Conservation (phyloP, 2,888 invertebrate species). For the Ectemnius cavifrons region DNA sequence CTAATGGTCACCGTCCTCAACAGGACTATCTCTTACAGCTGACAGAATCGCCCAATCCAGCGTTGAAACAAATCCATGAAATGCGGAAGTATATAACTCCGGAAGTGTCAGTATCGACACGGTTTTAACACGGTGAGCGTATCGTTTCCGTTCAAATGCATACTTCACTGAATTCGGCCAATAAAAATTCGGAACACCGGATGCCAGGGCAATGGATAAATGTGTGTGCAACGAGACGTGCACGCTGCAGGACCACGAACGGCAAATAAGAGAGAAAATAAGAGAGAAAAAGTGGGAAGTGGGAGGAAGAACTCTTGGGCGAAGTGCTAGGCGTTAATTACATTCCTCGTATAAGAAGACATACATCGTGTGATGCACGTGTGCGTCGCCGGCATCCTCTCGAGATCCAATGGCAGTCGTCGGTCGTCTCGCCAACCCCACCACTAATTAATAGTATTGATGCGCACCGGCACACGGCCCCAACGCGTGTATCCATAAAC, state of each 20-base stretch:
- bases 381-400: constrained; percentile 13
- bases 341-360: constrained; percentile 15
- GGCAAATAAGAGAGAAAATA: background rate
- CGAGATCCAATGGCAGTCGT: constrained; percentile 17
- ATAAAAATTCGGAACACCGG: background rate
- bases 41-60: no score
- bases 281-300: background rate
- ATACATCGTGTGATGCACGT: background rate
- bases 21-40: no score
- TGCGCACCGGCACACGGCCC: background rate
- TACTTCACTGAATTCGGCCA: background rate
- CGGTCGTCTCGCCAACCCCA: background rate
- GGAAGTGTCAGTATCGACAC: no score
- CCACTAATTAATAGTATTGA: constrained; percentile 43
- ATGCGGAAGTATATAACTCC: no score
- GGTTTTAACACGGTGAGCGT: no score
- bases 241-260: background rate
- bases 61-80: no score
- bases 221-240: background rate
- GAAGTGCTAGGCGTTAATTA: constrained; percentile 29
- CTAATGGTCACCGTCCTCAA: no score
- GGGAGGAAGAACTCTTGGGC: background rate
- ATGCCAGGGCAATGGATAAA: background rate
- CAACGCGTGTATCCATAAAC: no score
- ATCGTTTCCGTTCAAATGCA: no score